Evolutionary conservation across 2,113 vertebrate species (phyloP).

Genomic region (Corythaixoides concolor): DNA sequence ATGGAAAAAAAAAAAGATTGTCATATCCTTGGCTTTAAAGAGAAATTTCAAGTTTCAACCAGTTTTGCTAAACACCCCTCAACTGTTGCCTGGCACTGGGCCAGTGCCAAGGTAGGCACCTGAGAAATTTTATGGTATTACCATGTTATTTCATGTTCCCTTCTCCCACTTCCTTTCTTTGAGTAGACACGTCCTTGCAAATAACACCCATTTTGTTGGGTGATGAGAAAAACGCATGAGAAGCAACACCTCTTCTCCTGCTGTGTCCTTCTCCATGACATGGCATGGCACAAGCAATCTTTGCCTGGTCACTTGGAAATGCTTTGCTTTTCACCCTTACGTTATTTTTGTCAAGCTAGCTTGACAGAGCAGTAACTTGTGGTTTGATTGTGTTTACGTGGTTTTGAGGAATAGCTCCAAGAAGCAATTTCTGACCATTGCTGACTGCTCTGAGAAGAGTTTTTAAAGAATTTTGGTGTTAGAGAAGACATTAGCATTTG

Average conservation of each 20-base stretch:
- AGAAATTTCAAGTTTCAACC: neutral
- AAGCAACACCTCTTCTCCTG: neutral
- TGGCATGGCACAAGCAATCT: neutral
- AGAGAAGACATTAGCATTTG: neutral
- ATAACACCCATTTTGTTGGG: neutral
- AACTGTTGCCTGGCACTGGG: neutral
- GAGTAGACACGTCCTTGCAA: neutral
- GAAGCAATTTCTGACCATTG: neutral
- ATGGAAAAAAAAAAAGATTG: neutral
- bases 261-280: neutral
- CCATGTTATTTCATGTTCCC: neutral
- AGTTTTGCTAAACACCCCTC: neutral
- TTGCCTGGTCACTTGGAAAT: neutral
- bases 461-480: neutral
- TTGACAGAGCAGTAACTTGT: neutral
- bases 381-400: neutral
- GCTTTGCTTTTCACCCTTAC: neutral
- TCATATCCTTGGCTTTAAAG: neutral
- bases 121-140: neutral
- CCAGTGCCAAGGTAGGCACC: neutral
- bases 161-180: neutral
- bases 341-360: neutral
- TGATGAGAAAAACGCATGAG: neutral
- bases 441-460: neutral
- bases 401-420: neutral